Evolutionary conservation across 2,113 vertebrate genomes (phyloP).

Genomic region (Etheostoma spectabile): DNA sequence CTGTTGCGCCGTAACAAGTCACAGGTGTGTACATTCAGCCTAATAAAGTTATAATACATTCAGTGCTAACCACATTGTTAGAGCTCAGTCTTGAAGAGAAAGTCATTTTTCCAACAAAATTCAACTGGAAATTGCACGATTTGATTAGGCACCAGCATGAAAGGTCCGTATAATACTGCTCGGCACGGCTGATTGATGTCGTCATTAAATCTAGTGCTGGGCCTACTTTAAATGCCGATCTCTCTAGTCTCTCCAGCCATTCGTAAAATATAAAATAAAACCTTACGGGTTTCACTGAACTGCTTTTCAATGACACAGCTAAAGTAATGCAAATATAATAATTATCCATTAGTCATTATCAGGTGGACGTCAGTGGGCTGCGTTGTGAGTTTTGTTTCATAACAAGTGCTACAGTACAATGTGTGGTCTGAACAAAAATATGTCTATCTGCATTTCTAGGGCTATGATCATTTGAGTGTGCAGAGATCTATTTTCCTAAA

Average conservation of each 20-base stretch:
- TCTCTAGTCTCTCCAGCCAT: conserved; percentile 44
- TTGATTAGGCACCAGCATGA: neutral
- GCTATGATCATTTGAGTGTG: neutral
- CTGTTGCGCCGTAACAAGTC: neutral
- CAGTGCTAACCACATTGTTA: neutral
- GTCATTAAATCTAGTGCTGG: conserved; percentile 46
- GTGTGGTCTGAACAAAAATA: conserved; percentile 17
- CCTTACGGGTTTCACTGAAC: conserved; percentile 2
- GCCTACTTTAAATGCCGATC: conserved; percentile 43
- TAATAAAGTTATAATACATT: neutral
- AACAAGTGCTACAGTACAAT: neutral
- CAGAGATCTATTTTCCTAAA: neutral
- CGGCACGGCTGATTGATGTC: conserved; percentile 42
- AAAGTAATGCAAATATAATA: conserved; percentile 51
- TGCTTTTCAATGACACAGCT: conserved; percentile 37
- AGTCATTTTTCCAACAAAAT: neutral
- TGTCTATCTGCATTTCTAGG: conserved; percentile 2
- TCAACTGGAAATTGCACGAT: neutral
- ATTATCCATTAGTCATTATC: conserved; percentile 57
- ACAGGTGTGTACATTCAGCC: neutral
- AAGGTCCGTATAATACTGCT: neutral
- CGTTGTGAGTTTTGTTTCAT: conserved; percentile 15
- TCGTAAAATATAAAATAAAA: conserved; percentile 11
- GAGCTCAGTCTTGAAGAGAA: neutral
- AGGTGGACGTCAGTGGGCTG: conserved; percentile 25